These are phyloP conservation scores for Myotis daubentonii DNA, from an alignment of 2,797 vertebrate species.

Conservation along the genomic window DNA sequence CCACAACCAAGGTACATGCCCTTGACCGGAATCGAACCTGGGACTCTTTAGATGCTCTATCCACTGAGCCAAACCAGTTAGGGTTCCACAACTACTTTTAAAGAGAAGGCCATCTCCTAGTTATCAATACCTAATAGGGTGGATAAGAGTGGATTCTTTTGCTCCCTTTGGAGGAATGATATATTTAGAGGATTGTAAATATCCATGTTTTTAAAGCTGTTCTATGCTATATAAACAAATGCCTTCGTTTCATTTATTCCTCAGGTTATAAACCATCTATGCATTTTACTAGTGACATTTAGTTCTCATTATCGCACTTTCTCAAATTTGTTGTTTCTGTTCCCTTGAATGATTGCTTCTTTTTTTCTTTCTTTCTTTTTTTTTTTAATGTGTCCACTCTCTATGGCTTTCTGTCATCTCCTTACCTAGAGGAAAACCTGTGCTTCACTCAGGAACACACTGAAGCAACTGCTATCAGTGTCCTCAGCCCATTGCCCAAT, in stretches of 20 bases:
- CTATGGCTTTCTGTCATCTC: no score
- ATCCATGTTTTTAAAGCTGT: neutral
- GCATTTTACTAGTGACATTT: neutral
- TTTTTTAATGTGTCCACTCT: rapidly evolving
- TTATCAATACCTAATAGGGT: constrained; percentile 52
- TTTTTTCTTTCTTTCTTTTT: neutral
- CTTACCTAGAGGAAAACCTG: neutral
- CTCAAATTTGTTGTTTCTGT: neutral
- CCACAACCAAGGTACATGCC: no score
- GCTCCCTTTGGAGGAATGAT: neutral
- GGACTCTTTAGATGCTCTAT: no score
- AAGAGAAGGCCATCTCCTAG: constrained; percentile 40
- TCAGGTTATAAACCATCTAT: rapidly evolving
- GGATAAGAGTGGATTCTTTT: neutral
- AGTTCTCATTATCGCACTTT: neutral
- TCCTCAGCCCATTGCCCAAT: neutral
- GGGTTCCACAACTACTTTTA: constrained; percentile 26
- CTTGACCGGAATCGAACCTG: no score
- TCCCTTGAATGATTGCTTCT: neutral
- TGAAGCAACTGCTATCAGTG: neutral
- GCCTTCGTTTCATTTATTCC: neutral
- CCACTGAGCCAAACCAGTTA: no score
- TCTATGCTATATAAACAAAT: neutral
- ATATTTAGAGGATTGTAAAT: neutral
- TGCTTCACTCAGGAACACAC: neutral